Percentiles rank a stretch among this genome's conserved stretches.
Evolutionary conservation across 2,113 vertebrate species (phyloP).

Genomic region (Rhizomys pruinosus): DNA sequence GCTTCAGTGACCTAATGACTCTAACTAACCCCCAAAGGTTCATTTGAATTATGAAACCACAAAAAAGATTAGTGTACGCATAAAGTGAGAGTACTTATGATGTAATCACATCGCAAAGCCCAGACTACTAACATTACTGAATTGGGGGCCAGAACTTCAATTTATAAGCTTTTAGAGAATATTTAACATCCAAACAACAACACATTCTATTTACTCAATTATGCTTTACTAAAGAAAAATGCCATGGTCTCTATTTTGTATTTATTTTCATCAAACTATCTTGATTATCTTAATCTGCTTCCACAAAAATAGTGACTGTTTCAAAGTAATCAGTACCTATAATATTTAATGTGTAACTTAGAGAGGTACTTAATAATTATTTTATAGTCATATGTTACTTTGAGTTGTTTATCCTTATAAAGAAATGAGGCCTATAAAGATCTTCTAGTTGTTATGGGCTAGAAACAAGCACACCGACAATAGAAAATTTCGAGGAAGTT

Average conservation of each 20-base stretch:
- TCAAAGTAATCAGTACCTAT: background rate
- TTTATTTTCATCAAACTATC: constrained; percentile 58
- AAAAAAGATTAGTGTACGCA: background rate
- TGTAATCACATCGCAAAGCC: background rate
- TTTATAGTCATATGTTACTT: background rate
- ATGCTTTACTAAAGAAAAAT: constrained; percentile 27
- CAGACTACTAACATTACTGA: background rate
- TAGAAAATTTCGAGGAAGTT: too few relatives aligned
- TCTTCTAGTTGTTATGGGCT: constrained; percentile 7
- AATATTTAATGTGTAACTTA: constrained; percentile 1
- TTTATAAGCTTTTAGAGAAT: background rate
- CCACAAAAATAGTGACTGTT: background rate
- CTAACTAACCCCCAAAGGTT: background rate
- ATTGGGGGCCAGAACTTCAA: background rate
- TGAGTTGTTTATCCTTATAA: constrained; percentile 13
- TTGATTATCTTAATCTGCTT: background rate
- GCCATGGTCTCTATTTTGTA: background rate
- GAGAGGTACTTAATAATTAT: constrained; percentile 6
- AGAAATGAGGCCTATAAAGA: background rate
- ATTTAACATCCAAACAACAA: background rate
- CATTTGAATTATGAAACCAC: background rate
- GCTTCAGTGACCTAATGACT: too few relatives aligned
- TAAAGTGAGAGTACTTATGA: too few relatives aligned
- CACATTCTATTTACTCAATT: background rate
- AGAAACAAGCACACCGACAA: too few relatives aligned